Evolutionary conservation across 2,113 vertebrate species (phyloP), one percentile per base, ranked within the genome.

Genomic region (Scolopax mira): DNA sequence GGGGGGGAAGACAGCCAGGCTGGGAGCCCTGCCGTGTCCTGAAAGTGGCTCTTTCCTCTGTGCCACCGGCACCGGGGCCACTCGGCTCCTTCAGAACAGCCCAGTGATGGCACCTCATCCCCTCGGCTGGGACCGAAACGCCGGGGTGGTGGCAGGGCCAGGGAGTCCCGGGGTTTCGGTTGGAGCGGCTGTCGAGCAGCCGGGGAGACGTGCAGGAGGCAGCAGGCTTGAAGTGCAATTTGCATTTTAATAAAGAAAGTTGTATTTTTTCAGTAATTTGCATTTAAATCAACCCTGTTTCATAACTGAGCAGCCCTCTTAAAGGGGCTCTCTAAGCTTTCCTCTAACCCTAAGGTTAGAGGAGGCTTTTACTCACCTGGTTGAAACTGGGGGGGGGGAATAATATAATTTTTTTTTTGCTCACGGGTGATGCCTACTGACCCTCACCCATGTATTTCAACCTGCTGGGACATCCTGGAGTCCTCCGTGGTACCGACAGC

Each of bases 161-260:
- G 23, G 39, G 62, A 58, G 31, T 65, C 75, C 85, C 9, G 1
- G 18, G 6, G 55, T 71, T 88, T 66, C 6, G 15, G 65, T 33
- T 52, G n/a, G 15, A n/a, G 52, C 17, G 7, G 69, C 88, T 75
- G 75, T 82, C 13, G 44, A 74, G 64, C 67, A 74, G 41, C 30
- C 88, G 62, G 72, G 89, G 48, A 82, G 72, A 75, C 8, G 17
- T 73, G 42, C 18, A 1, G 60, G 33, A 96, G 81, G 88, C 85
- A 81, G 84, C 24, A 79, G 70, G 64, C 86, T 95, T 22, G 94
- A 95, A 88, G 88, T 37, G 70, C 83, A 91, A 97, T 98, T 98
- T 98, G 95, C 97, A 98, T 98, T 97, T 98, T 98, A 97, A 98
- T 97, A 97, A 97, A 97, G 96, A 79, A 97, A 95, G 91, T 96